phyloP scores from a whole-genome alignment of 1,140 invertebrate genomes.

The Thaumetopoea pityocampa region DNA sequence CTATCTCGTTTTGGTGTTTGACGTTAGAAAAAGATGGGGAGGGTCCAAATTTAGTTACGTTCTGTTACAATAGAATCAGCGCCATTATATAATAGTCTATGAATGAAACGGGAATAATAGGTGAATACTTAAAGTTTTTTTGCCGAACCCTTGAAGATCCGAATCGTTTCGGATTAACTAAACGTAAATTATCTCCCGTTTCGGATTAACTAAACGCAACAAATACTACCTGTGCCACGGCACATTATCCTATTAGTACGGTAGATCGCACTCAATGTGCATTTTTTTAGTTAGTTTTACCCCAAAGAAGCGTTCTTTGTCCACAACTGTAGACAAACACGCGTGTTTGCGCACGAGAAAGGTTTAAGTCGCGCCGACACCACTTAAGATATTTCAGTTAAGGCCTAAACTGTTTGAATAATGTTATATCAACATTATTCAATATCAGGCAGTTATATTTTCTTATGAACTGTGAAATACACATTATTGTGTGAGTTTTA shows the following conservation, averaged over 20 bases:
- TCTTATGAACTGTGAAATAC: too few species aligned
- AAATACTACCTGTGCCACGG: conserved; percentile 6
- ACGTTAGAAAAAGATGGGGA: too few species aligned
- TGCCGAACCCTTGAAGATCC: too few species aligned
- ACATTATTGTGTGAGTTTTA: too few species aligned
- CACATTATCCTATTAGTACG: conserved; percentile 42
- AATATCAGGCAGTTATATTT: too few species aligned
- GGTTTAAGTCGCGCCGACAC: conserved; percentile 44
- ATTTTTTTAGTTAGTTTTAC: conserved; percentile 35
- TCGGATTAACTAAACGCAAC: conserved; percentile 1
- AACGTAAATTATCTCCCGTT: too few species aligned
- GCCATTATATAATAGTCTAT: too few species aligned
- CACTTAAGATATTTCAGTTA: conserved; percentile 43
- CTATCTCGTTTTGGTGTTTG: too few species aligned
- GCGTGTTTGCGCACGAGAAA: conserved; percentile 46
- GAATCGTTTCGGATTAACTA: conserved; percentile 9
- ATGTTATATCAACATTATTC: conserved; percentile 7
- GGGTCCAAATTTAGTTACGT: too few species aligned
- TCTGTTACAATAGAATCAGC: too few species aligned
- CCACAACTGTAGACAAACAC: conserved; percentile 49
- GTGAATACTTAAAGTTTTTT: too few species aligned
- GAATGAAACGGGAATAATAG: too few species aligned
- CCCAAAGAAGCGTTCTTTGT: conserved; percentile 40
- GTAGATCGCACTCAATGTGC: conserved; percentile 37
- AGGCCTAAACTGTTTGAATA: conserved; percentile 23